Conservation (phyloP, 2,888 invertebrate genomes). For the Marronus borbonicus region DNA sequence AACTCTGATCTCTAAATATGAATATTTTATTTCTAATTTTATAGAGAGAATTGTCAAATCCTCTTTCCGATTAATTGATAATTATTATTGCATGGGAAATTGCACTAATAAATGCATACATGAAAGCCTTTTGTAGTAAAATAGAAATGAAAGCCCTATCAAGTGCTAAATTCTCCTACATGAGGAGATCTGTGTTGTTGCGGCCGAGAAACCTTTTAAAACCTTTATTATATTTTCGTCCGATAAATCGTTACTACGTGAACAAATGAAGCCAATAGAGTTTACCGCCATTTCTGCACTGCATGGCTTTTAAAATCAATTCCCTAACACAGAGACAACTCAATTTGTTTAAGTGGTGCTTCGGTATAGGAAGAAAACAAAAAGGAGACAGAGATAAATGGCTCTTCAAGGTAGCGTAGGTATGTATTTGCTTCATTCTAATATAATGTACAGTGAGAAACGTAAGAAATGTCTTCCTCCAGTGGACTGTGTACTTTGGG, state of each 20-base stretch:
- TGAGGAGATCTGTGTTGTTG: neutral
- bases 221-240: neutral
- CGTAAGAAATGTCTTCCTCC: too few relatives aligned
- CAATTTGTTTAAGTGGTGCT: constrained; percentile 22
- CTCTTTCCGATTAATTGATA: neutral
- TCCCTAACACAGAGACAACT: neutral
- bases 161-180: neutral
- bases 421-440: neutral
- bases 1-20: too few relatives aligned
- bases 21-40: too few relatives aligned
- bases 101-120: neutral
- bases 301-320: constrained; percentile 9
- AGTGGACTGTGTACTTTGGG: too few relatives aligned
- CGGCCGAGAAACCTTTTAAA: neutral
- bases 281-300: neutral
- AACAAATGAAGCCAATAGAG: constrained; percentile 18
- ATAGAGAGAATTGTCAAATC: too few relatives aligned
- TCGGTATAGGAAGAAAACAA: neutral
- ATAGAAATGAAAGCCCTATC: neutral
- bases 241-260: neutral
- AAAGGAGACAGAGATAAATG: neutral
- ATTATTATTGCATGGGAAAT: neutral
- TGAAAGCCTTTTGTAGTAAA: neutral
- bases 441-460: too few relatives aligned
- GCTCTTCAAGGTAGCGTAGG: neutral